These are phyloP conservation scores for Panzeria rudis DNA, from an alignment of 2,888 invertebrate genomes.

Conservation along the genomic window DNA sequence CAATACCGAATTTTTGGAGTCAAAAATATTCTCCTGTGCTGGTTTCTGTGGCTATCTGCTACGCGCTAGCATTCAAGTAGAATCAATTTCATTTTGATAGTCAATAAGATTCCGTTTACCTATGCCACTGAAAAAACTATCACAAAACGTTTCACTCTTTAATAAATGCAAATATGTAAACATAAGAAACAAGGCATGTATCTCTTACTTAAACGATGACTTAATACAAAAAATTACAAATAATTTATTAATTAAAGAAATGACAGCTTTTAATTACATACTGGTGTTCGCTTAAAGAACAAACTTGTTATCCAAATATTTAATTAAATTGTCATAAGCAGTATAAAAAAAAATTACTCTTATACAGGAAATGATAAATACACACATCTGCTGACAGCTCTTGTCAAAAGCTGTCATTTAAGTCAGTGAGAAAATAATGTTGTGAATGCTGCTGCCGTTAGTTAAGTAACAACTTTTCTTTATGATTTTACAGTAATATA, in stretches of 20 bases:
- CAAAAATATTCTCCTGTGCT: no score
- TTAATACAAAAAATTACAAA: no score
- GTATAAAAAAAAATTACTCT: not conserved
- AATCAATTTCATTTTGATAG: no score
- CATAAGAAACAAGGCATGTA: no score
- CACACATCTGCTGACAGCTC: constrained; percentile 22
- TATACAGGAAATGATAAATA: constrained; percentile 55
- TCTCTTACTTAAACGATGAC: no score
- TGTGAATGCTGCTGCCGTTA: not conserved
- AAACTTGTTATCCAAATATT: not conserved
- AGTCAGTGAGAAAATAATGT: constrained; percentile 54
- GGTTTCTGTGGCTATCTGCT: no score
- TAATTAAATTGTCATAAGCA: constrained; percentile 10
- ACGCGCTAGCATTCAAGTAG: no score
- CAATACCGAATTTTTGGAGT: no score
- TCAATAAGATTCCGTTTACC: no score
- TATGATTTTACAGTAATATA: not conserved
- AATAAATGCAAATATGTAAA: no score
- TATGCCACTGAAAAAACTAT: no score
- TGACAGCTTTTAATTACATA: not conserved
- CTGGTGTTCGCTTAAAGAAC: not conserved
- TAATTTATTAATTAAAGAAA: not conserved
- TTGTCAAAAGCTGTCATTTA: constrained; percentile 49
- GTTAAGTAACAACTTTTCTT: not conserved
- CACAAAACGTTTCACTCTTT: no score